Conservation (phyloP, 1,140 invertebrate species). For the Temnothorax curvispinosus region DNA sequence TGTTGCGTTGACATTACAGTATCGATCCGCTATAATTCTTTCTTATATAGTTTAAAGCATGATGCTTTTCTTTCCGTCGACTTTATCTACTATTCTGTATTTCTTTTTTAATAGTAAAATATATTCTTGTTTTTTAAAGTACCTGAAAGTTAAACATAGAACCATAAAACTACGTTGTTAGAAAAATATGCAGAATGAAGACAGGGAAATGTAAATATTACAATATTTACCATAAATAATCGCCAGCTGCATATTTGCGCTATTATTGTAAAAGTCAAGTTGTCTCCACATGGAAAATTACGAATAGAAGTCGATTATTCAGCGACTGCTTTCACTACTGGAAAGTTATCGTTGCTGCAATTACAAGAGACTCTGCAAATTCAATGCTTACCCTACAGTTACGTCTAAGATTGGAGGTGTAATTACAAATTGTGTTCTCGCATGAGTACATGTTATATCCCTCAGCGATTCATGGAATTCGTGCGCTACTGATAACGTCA, state of each 20-base stretch:
- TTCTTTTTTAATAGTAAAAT: not conserved
- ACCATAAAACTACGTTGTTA: not conserved
- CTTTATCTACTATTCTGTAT: not conserved
- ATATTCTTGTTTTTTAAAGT: not conserved
- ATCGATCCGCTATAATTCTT: not conserved
- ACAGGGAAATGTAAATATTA: not conserved
- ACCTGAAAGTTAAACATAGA: not conserved
- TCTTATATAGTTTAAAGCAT: not conserved
- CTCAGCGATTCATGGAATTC: conserved; percentile 58
- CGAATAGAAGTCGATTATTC: conserved; percentile 42
- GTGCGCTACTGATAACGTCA: conserved; percentile 41
- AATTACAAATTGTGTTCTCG: conserved; percentile 68
- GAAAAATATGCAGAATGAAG: not conserved
- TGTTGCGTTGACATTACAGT: not conserved
- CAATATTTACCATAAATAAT: conserved; percentile 33
- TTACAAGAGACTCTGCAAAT: conserved; percentile 62
- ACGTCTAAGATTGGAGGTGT: conserved; percentile 66
- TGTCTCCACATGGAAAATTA: conserved; percentile 13
- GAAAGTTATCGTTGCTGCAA: conserved; percentile 58
- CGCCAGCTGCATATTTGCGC: not conserved
- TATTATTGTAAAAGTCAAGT: not conserved
- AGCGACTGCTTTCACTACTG: conserved; percentile 30
- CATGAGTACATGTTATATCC: conserved; percentile 56
- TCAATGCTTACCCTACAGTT: conserved; percentile 53
- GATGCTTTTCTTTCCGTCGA: not conserved